Conservation (phyloP, 2,113 vertebrate genomes). For the Heterocephalus glaber region DNA sequence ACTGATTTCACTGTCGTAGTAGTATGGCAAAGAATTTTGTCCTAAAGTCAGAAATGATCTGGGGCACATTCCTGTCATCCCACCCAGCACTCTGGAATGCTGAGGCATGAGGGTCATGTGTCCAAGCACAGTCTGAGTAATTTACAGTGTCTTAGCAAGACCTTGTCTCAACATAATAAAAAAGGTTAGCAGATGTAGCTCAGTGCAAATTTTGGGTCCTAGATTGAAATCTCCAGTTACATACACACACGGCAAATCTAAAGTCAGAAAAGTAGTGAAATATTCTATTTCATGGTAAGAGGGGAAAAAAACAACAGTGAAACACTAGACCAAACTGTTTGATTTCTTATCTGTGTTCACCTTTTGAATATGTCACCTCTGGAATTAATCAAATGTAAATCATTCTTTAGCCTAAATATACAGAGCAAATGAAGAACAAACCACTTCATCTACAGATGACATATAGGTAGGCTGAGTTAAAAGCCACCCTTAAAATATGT, state of each 20-base stretch:
- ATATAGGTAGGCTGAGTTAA: neutral
- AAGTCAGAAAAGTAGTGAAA: neutral
- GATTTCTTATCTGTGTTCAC: slow-evolving; percentile 74
- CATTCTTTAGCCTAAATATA: neutral
- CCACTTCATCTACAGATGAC: slow-evolving; percentile 56
- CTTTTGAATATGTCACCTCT: slow-evolving; percentile 71
- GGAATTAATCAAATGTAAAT: slow-evolving; percentile 80
- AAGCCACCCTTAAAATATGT: neutral
- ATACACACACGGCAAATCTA: neutral
- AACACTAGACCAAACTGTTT: slow-evolving; percentile 62
- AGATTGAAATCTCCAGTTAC: neutral
- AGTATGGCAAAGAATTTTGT: slow-evolving; percentile 73
- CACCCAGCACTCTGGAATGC: neutral
- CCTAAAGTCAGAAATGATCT: neutral
- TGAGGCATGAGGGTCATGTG: neutral
- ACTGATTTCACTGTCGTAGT: slow-evolving; percentile 71
- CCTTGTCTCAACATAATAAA: neutral
- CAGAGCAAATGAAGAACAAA: neutral
- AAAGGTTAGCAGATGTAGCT: neutral
- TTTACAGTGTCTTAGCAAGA: neutral
- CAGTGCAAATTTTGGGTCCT: neutral
- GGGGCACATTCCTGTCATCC: neutral
- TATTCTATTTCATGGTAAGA: neutral
- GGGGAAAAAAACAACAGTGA: neutral
- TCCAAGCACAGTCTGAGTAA: neutral